phyloP scores from a whole-genome alignment of 2,113 vertebrate species.

The Oncorhynchus mykiss region DNA sequence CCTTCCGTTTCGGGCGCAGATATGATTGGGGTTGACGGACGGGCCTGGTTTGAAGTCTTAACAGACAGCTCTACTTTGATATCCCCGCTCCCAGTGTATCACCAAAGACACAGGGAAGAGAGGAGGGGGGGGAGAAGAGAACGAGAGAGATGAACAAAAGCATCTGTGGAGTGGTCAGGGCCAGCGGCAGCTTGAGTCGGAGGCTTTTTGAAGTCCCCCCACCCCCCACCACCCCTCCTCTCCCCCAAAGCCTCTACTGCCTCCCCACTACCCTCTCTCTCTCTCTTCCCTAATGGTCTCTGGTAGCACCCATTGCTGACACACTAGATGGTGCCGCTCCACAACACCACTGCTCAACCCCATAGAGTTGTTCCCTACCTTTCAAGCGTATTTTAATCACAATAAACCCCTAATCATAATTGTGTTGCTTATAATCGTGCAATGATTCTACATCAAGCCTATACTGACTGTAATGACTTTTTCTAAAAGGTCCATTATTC shows the following conservation, averaged over 20 bases:
- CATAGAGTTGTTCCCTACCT: slow-evolving; percentile 6
- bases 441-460: neutral
- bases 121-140: slow-evolving; percentile 33
- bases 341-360: slow-evolving; percentile 22
- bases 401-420: neutral
- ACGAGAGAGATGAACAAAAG: slow-evolving; percentile 66
- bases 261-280: slow-evolving; percentile 13
- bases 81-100: slow-evolving; percentile 60
- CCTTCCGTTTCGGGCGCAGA: slow-evolving; percentile 68
- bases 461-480: neutral
- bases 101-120: slow-evolving; percentile 71
- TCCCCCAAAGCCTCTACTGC: slow-evolving; percentile 20
- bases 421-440: neutral
- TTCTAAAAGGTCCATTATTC: neutral
- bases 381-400: neutral
- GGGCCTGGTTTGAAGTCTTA: slow-evolving; percentile 73
- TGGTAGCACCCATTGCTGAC: slow-evolving; percentile 40
- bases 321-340: slow-evolving; percentile 38
- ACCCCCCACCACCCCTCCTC: slow-evolving; percentile 36
- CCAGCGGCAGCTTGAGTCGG: slow-evolving; percentile 68
- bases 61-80: slow-evolving; percentile 78
- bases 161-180: slow-evolving; percentile 72
- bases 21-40: slow-evolving; percentile 77
- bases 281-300: slow-evolving; percentile 28
- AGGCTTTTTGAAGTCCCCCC: slow-evolving; percentile 74